Evolutionary conservation across 2,797 vertebrate genomes (phyloP), one percentile per base, ranked within the genome.

Genomic region (Hipposideros larvatus): DNA sequence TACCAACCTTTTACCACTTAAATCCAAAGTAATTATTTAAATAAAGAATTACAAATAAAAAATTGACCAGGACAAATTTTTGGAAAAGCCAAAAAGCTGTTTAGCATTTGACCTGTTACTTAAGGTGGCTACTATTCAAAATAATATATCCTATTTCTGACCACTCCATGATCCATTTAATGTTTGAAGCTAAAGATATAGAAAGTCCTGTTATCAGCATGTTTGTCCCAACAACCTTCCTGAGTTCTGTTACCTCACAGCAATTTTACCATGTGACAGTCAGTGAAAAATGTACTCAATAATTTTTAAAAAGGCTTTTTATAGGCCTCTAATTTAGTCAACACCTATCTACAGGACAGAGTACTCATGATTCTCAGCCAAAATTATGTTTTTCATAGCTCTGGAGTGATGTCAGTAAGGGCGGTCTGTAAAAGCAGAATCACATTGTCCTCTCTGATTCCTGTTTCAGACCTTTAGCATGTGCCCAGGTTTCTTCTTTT

Each of bases 321-420:
- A 85, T 74, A 97, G 86, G 18, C 68, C 91, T 43, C 8, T 90
- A 90, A 83, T 97, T 97, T 97, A 98, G 66, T 98, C 94, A 97
- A 48, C 89, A 4, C 2, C 74, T 94, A 94, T 96, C 90, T 93
- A 96, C 80, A 94, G 78, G 87, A 96, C 93, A 97, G 10, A 85
- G 11, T 51, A 86, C 14, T 24, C 48, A 97, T n/a, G 65, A 87
- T 89, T 96, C 91, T 97, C 80, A 87, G 77, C 26, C 75, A 95
- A 93, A 79, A 96, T 43, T 85, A 93, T 63, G 43, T 79, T 94
- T 91, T 88, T 75, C 24, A 61, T 92, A 95, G 79, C 11, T 93
- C 73, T 61, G 26, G 14, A 5, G 11, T 8, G 26, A 84, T 77
- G 7, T 15, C 65, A 46, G 28, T 92, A 18, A 84, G 19, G 22